These are phyloP conservation scores for Callorhinus ursinus DNA, from an alignment of 2,113 vertebrate species.

Conservation along the genomic window DNA sequence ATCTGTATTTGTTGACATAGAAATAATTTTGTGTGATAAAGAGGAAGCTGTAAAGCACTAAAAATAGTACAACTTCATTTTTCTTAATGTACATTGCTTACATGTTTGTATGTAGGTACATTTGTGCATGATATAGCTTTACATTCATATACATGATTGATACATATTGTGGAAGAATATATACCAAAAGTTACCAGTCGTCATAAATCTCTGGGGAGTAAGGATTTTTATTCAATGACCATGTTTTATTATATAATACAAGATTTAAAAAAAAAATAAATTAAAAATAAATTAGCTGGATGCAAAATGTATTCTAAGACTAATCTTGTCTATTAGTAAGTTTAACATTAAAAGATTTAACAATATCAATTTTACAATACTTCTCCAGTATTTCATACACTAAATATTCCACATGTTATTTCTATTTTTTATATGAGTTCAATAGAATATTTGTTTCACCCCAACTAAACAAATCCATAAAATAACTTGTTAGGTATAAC, in stretches of 20 bases:
- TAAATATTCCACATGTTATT: neutral
- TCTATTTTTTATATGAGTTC: neutral
- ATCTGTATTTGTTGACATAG: neutral
- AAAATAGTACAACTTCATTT: neutral
- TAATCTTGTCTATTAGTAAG: neutral
- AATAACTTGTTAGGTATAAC: neutral
- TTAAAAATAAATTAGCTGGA: neutral
- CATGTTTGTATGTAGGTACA: neutral
- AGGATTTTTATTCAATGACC: neutral
- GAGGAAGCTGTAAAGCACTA: neutral
- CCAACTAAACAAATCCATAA: neutral
- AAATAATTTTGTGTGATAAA: neutral
- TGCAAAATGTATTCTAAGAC: neutral
- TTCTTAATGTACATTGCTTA: neutral
- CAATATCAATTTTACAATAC: neutral
- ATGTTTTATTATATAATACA: neutral
- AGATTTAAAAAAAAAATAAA: neutral
- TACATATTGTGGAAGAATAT: neutral
- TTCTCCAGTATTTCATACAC: neutral
- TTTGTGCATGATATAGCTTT: neutral
- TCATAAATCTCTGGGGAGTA: neutral
- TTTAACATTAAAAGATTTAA: constrained; percentile 17
- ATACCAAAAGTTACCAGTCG: neutral
- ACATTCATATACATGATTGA: neutral
- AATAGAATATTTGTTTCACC: constrained; percentile 5